phyloP scores from a whole-genome alignment of 1,140 invertebrate species.

The Samia ricini region DNA sequence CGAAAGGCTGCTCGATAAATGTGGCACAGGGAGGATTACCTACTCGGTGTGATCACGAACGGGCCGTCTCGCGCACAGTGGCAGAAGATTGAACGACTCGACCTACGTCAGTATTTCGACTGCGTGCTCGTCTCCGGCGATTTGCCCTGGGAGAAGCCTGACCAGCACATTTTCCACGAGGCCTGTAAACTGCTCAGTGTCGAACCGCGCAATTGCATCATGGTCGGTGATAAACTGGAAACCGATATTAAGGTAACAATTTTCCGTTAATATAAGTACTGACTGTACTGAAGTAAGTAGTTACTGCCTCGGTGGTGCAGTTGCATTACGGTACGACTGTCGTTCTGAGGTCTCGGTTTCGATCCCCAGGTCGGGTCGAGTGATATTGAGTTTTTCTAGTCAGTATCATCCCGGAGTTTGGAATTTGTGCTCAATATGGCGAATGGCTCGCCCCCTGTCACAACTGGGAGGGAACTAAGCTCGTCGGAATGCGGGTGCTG shows the following conservation, averaged over 20 bases:
- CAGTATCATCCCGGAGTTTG: too few species aligned
- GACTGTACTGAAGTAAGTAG: too few species aligned
- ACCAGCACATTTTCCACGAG: slow-evolving; percentile 86
- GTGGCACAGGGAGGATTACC: slow-evolving; percentile 80
- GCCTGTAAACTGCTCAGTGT: slow-evolving; percentile 87
- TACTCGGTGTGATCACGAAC: slow-evolving; percentile 89
- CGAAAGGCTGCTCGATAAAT: slow-evolving; percentile 59
- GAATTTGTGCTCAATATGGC: too few species aligned
- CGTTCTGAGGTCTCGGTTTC: too few species aligned
- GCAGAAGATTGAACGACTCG: slow-evolving; percentile 88
- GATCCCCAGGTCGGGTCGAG: too few species aligned
- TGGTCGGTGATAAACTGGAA: slow-evolving; percentile 92
- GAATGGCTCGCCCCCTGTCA: too few species aligned
- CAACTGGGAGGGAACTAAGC: too few species aligned
- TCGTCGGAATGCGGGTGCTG: too few species aligned
- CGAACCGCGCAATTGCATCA: slow-evolving; percentile 85
- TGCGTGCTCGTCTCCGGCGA: slow-evolving; percentile 89
- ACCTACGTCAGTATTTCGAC: slow-evolving; percentile 85
- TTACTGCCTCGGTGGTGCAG: too few species aligned
- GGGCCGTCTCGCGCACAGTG: slow-evolving; percentile 90
- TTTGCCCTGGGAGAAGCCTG: slow-evolving; percentile 89
- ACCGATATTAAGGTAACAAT: slow-evolving; percentile 88
- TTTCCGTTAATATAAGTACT: too few species aligned
- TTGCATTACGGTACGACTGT: too few species aligned
- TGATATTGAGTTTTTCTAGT: too few species aligned